These are phyloP conservation scores for Drosophila prosaltans DNA, from an alignment of 1,140 invertebrate genomes.

Conservation along the genomic window DNA sequence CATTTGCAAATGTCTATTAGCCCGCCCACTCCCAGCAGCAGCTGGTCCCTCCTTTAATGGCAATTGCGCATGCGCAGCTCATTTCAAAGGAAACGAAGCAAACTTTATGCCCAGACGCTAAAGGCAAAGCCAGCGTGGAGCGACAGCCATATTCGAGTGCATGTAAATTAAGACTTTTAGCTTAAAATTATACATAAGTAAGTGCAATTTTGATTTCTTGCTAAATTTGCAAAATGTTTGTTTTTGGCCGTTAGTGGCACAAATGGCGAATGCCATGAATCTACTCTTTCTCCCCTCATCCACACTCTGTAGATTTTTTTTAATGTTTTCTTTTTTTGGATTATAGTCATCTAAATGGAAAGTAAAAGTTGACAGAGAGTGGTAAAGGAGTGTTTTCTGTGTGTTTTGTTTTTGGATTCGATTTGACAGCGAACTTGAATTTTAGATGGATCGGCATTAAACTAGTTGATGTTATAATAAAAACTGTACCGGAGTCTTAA, in stretches of 20 bases:
- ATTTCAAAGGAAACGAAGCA: conserved; percentile 53
- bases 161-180: conserved; percentile 65
- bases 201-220: conserved; percentile 41
- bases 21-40: conserved; percentile 10
- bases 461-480: not conserved
- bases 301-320: not conserved
- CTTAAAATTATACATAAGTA: conserved; percentile 40
- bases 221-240: conserved; percentile 43
- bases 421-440: conserved; percentile 25
- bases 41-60: not conserved
- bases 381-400: conserved; percentile 26
- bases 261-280: conserved; percentile 4
- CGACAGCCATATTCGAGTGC: conserved; percentile 37
- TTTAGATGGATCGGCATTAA: conserved; percentile 4
- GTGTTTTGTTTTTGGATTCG: conserved; percentile 3
- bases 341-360: conserved; percentile 39
- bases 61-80: conserved; percentile 48
- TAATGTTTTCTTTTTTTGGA: conserved; percentile 22
- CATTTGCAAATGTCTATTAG: conserved; percentile 63
- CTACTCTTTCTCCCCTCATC: not conserved
- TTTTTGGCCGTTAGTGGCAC: conserved; percentile 20
- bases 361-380: conserved; percentile 41
- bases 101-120: conserved; percentile 26
- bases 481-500: not conserved
- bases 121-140: conserved; percentile 14